Base-by-base conservation (phyloP, 2,888 invertebrate genomes). In the Eupithecia insigniata region DNA sequence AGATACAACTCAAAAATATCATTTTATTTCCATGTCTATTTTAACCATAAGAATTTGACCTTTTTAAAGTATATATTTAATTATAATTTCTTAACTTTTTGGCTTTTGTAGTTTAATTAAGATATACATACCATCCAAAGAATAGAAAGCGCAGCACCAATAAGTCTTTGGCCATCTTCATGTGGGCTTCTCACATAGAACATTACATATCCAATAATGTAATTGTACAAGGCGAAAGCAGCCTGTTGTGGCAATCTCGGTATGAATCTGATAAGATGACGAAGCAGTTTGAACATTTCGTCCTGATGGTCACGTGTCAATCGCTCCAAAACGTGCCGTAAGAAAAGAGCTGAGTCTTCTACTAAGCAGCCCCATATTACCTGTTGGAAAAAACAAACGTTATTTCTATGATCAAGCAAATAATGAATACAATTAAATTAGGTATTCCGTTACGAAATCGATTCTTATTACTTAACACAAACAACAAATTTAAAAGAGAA, bases 201-300 rank as follows among this genome's bases (percentile, higher is more conserved):
- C 99, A 99, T 99, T 4, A 99, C 98, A 86, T 99, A 99, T 1
- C 99, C 99, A 81, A 99, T 99, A 82, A 99, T 97, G 84, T 99
- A 99, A 94, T 99, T 99, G 90, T 99, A 99, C 1, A 99, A 91
- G 0, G 99, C 98, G 90, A 99, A 99, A 0, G 99, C 99, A 0
- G 99, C 99, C 90, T 99, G 99, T 80, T 98, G 98, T 0, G 99
- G 99, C 73, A 99, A 91, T 64, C 98, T 96, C 1, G 98, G 98
- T 66, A 99, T 97, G 87, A 99, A 98, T 72, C 99, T 95, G 76
- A 99, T 98, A 68, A 99, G 94, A 85, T 99, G 98, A 1, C 99
- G 95, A 22, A 99, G 89, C 79, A 97, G 95, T 90, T 99, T 99
- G 87, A 99, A 98, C 97, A 99, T 98, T 82, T 98, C 96, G 82